Evolutionary conservation across 2,888 invertebrate genomes (phyloP), one percentile per base, ranked within the genome.

Genomic region (Listrodromus nycthemerus): DNA sequence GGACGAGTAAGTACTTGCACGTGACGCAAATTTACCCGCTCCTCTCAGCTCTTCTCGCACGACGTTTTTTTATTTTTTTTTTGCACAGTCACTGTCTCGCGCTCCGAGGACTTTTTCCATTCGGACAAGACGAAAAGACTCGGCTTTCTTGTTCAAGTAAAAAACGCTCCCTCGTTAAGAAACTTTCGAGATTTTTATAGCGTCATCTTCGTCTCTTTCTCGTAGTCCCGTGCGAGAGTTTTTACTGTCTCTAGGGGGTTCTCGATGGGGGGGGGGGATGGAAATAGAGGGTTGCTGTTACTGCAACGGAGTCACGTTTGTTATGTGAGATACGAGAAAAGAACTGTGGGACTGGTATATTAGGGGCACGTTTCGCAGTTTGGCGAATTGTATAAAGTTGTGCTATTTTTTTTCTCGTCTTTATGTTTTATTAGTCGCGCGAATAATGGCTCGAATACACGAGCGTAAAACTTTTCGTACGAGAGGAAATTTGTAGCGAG

Each of bases 101-200:
- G 37, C 66, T 66, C 24, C 37, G 37, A 30, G 61, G 1, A 63
- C 61, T 55, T 48, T 67, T 61, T 21, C 61, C 73, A 63, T 24
- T 21, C 21, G 16, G 30, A n/a, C 65, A 48, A 61, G 16, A 6
- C 8, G 27, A 61, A 61, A 61, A 61, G 21, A 21, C 52, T 30
- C 70, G 58, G 33, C 65, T 61, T 45, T 73, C 58, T 30, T 45
- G 48, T 78, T 48, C 52, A 80, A 61, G 63, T 61, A 77, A 84
- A 77, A 37, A 84, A 61, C 30, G 61, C 27, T 61, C 61, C 10
- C 84, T 85, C 85, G 87, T 86, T 85, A 85, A 85, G 80, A 87
- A 89, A 89, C 84, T 90, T 88, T 84, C 73, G 80, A 85, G 87
- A 90, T 87, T 89, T 89, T 90, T 90, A 90, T 88, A 58, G 86